phyloP scores from a whole-genome alignment of 1,140 invertebrate species.

The Apis florea region DNA sequence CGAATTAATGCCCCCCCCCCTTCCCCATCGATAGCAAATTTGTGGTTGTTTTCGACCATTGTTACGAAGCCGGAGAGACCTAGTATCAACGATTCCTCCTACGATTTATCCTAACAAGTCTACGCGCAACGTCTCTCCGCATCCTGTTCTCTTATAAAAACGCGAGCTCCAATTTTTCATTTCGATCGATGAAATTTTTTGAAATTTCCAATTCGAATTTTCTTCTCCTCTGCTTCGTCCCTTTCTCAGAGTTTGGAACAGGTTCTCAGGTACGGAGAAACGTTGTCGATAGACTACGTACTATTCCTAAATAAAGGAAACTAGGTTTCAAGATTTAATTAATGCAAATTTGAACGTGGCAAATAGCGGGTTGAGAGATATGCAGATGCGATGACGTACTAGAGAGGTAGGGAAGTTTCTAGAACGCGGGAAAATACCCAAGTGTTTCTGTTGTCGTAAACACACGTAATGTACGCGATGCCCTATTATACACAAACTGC shows the following conservation, averaged over 20 bases:
- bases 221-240: too few relatives aligned
- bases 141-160: too few relatives aligned
- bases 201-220: too few relatives aligned
- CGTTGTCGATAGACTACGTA: not conserved
- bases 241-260: too few relatives aligned
- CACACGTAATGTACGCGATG: not conserved
- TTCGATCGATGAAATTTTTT: too few relatives aligned
- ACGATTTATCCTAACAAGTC: too few relatives aligned
- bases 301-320: not conserved
- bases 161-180: too few relatives aligned
- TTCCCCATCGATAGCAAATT: not conserved
- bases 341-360: conserved; percentile 10
- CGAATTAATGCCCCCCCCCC: conserved; percentile 56
- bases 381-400: conserved; percentile 7
- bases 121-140: too few relatives aligned
- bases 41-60: not conserved
- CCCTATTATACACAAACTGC: conserved; percentile 6
- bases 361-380: conserved; percentile 18
- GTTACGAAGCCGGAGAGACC: too few relatives aligned
- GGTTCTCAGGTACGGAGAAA: too few relatives aligned
- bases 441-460: conserved; percentile 23
- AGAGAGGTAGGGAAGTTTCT: conserved; percentile 6
- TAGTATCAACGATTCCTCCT: too few relatives aligned
- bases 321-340: not conserved
- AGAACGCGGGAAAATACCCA: conserved; percentile 22